phyloP scores from a whole-genome alignment of 1,140 invertebrate species.

The Drosophila murphyi region DNA sequence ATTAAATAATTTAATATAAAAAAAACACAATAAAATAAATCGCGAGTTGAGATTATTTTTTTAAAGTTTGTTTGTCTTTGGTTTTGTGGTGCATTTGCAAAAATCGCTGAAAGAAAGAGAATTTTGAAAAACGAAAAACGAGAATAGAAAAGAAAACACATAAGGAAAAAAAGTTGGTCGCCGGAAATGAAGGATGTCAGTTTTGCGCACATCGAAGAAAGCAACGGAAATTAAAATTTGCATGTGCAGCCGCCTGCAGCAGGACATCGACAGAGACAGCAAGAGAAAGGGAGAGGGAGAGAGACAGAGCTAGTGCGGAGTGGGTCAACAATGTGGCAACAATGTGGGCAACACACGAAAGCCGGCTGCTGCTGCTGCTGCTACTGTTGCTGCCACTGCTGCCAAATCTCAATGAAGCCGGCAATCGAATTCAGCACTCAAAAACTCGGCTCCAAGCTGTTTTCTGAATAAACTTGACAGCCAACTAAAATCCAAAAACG shows the following conservation, averaged over 20 bases:
- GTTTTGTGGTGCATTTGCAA: slow-evolving; percentile 5
- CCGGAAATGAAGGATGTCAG: slow-evolving; percentile 80
- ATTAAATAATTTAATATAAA: not conserved
- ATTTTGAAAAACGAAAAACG: not conserved
- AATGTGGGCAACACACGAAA: slow-evolving; percentile 30
- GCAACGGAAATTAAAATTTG: slow-evolving; percentile 83
- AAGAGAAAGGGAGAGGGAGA: not conserved
- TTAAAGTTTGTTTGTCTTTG: not conserved
- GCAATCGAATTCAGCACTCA: slow-evolving; percentile 30
- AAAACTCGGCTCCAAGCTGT: slow-evolving; percentile 34
- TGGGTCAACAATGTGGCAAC: slow-evolving; percentile 23
- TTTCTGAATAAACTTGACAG: slow-evolving; percentile 40
- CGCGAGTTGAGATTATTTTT: not conserved
- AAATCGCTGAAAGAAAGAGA: not conserved
- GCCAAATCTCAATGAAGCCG: slow-evolving; percentile 27
- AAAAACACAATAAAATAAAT: not conserved
- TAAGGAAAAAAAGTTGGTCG: slow-evolving; percentile 24
- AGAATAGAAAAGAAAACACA: slow-evolving; percentile 3
- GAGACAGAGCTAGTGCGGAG: slow-evolving; percentile 5
- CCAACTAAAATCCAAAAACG: slow-evolving; percentile 1
- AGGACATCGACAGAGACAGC: slow-evolving; percentile 11
- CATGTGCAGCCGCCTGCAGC: slow-evolving; percentile 57
- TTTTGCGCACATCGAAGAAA: slow-evolving; percentile 72
- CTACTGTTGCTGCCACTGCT: not conserved
- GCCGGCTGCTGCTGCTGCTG: slow-evolving; percentile 16